Base-by-base conservation (phyloP, 2,888 invertebrate genomes). In the Artemia sp. region DNA sequence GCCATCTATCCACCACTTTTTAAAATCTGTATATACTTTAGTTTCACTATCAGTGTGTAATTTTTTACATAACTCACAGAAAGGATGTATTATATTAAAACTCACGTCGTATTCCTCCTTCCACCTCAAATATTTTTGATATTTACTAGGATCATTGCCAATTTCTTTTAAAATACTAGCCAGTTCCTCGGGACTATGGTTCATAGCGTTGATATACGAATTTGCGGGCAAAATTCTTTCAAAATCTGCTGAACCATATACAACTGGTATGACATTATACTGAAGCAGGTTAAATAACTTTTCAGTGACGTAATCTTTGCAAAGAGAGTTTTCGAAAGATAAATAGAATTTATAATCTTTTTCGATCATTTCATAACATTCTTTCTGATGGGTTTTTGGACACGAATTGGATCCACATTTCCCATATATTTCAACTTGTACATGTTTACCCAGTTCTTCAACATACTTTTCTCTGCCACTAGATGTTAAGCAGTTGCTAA, bases 401-500 rank as follows among this genome's bases (percentile, higher is more conserved):
- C 69, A 66, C 11, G 69, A 58, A 51, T 67, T 51, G 8, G 52
- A 50, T 50, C 71, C 68, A 64, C 58, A 51, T 67, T 51, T 66
- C 9, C 73, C 73, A 53, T 71, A 73, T 51, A 73, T 64, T 58
- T 73, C 72, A 10, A 73, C 70, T 12, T 52, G 69, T 14, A 73
- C 66, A 67, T 72, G 68, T 51, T 72, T 70, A 67, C 71, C 69
- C 64, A 73, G 68, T 19, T 69, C 69, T 10, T 67, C 50, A 11
- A 74, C 73, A 69, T 72, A 73, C 11, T 70, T 53, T 68, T 73
- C 72, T 52, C 74, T 69, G n/a, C 68, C 53, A 64, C 73, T 69
- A 8, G 68, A 53, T 8, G 74, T 73, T 38, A 52, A 51, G 68
- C 74, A 74, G 67, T 74, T 71, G 51, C 72, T 71, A 51, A 73